Evolutionary conservation across 1,140 invertebrate genomes (phyloP).

Genomic region (Brachionus calyciflorus): DNA sequence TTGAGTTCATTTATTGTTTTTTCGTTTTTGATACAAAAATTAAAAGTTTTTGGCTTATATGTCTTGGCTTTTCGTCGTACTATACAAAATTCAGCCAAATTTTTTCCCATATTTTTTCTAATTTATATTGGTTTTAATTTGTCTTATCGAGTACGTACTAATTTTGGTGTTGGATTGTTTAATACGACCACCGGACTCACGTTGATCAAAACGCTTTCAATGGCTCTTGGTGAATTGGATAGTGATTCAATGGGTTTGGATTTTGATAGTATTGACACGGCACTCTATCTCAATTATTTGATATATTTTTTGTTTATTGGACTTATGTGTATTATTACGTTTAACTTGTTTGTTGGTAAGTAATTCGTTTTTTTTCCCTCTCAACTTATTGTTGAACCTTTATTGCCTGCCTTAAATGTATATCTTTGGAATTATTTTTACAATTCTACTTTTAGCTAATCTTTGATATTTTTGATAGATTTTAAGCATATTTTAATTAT

Average conservation of each 20-base stretch:
- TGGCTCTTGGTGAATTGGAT: slow-evolving; percentile 40
- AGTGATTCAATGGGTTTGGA: slow-evolving; percentile 28
- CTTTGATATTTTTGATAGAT: no score
- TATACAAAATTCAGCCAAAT: slow-evolving; percentile 43
- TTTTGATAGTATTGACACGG: slow-evolving; percentile 7
- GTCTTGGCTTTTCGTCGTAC: slow-evolving; percentile 28
- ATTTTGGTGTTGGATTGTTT: slow-evolving; percentile 31
- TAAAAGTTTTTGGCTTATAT: slow-evolving; percentile 44
- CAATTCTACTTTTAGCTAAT: no score
- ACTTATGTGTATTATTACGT: slow-evolving; percentile 44
- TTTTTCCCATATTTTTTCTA: slow-evolving; percentile 41
- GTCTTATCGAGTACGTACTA: slow-evolving; percentile 31
- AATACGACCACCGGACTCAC: slow-evolving; percentile 23
- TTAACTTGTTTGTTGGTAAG: slow-evolving; percentile 44
- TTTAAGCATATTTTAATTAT: no score
- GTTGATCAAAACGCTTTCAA: slow-evolving; percentile 16
- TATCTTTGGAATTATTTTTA: not conserved
- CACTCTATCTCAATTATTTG: slow-evolving; percentile 25
- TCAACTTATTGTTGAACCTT: no score
- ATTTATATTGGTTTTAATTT: slow-evolving; percentile 44
- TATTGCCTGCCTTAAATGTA: no score
- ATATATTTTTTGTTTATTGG: slow-evolving; percentile 43
- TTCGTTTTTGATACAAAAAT: slow-evolving; percentile 41
- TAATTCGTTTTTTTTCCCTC: not conserved
- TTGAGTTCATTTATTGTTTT: slow-evolving; percentile 24